Evolutionary conservation across 1,140 invertebrate species (phyloP).

Genomic region (Zaprionus tsacasi): DNA sequence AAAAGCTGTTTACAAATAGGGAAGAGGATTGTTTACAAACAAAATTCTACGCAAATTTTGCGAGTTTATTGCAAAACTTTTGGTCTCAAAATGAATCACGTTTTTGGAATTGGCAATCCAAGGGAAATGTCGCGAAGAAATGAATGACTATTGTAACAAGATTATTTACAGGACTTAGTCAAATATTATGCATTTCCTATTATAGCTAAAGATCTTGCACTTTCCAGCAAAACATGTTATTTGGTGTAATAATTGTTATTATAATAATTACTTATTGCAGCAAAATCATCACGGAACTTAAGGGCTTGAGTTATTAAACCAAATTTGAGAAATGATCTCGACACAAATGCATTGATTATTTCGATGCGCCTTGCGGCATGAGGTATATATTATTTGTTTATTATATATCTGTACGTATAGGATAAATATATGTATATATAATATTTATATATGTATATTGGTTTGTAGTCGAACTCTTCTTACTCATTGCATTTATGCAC

Average conservation of each 20-base stretch:
- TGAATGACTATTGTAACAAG: too few species aligned
- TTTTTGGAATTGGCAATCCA: conserved; percentile 97
- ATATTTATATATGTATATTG: conserved; percentile 32
- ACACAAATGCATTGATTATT: conserved; percentile 60
- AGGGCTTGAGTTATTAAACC: too few species aligned
- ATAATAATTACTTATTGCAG: too few species aligned
- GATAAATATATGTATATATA: conserved; percentile 17
- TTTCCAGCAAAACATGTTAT: too few species aligned
- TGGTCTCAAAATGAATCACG: conserved; percentile 92
- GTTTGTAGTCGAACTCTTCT: conserved; percentile 23
- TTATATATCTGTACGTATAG: conserved; percentile 38
- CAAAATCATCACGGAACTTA: too few species aligned
- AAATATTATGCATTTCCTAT: too few species aligned
- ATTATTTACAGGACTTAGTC: too few species aligned
- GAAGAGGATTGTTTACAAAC: conserved; percentile 73
- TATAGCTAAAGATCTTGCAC: too few species aligned
- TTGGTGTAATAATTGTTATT: too few species aligned
- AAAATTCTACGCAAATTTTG: conserved; percentile 58
- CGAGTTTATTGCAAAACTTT: conserved; percentile 12
- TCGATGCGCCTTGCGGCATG: conserved; percentile 41
- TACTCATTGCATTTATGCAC: conserved; percentile 18
- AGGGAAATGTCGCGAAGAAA: conserved; percentile 86
- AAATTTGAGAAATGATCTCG: too few species aligned
- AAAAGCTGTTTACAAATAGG: neutral
- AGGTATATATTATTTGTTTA: conserved; percentile 59